Conservation (phyloP, 1,140 invertebrate species). For the Drosophila melanica region DNA sequence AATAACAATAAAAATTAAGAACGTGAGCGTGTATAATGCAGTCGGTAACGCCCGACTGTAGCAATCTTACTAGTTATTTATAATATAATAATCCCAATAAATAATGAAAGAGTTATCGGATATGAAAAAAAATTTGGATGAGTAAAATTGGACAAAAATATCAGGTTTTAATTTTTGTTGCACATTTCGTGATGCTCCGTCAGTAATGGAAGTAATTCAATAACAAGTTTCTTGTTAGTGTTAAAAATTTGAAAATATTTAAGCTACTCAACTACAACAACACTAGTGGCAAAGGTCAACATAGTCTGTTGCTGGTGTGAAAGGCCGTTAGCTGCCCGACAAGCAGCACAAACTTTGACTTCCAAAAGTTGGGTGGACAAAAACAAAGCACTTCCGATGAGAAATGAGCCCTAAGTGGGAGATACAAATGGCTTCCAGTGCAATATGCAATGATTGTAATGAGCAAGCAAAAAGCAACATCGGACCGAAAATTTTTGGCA, state of each 20-base stretch:
- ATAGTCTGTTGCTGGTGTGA: conserved; percentile 55
- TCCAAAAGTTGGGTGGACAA: conserved; percentile 60
- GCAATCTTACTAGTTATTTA: too few species aligned
- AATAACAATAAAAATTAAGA: too few species aligned
- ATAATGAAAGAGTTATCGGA: too few species aligned
- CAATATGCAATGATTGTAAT: conserved; percentile 38
- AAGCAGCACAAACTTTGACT: conserved; percentile 65
- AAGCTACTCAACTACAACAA: too few species aligned
- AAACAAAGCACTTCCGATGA: conserved; percentile 71
- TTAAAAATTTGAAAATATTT: too few species aligned
- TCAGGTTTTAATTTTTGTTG: not conserved
- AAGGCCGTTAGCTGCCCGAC: conserved; percentile 74
- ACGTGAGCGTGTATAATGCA: too few species aligned
- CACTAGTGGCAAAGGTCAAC: conserved; percentile 4
- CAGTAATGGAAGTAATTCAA: too few species aligned
- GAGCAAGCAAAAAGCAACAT: conserved; percentile 18
- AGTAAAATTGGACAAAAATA: too few species aligned
- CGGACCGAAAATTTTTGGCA: conserved; percentile 29
- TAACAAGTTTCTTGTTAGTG: too few species aligned
- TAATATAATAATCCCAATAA: too few species aligned
- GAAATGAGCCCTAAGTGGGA: conserved; percentile 66
- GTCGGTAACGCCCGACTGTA: too few species aligned
- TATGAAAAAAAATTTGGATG: too few species aligned
- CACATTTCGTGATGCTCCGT: not conserved
- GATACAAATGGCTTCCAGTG: conserved; percentile 40